A percentile compares a stretch with the other conserved stretches of the same genome.
phyloP scores from a whole-genome alignment of 2,888 invertebrate genomes.

The Glaucopsyche alexis region DNA sequence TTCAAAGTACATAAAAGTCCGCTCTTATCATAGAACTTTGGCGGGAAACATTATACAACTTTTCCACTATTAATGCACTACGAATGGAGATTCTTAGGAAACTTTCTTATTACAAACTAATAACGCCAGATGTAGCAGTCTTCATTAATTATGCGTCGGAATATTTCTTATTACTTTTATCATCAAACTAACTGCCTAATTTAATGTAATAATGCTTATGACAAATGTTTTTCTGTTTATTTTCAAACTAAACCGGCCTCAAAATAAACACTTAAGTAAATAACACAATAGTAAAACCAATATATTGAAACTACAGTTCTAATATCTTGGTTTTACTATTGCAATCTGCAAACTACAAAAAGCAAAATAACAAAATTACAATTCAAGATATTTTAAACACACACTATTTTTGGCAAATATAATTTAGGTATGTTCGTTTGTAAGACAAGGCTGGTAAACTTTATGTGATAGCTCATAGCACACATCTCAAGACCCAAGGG shows the following conservation, averaged over 20 bases:
- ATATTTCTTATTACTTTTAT: not conserved
- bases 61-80: conserved; percentile 16
- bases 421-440: conserved; percentile 6
- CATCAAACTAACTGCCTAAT: no score
- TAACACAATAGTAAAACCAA: no score
- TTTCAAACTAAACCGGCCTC: no score
- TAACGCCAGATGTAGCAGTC: not conserved
- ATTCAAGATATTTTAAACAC: not conserved
- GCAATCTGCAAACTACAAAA: not conserved
- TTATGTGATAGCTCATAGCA: conserved; percentile 8
- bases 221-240: no score
- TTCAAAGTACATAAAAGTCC: conserved; percentile 1
- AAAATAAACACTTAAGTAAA: no score
- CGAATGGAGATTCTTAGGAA: conserved; percentile 4
- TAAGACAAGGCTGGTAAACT: not conserved
- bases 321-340: no score
- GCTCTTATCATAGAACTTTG: not conserved
- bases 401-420: conserved; percentile 2
- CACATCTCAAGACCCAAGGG: conserved; percentile 14
- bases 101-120: not conserved
- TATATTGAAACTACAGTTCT: no score
- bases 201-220: no score
- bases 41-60: conserved; percentile 11
- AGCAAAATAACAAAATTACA: not conserved
- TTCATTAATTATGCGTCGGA: not conserved